These are phyloP conservation scores for Cromileptes altivelis DNA, from an alignment of 2,113 vertebrate species.

Conservation along the genomic window DNA sequence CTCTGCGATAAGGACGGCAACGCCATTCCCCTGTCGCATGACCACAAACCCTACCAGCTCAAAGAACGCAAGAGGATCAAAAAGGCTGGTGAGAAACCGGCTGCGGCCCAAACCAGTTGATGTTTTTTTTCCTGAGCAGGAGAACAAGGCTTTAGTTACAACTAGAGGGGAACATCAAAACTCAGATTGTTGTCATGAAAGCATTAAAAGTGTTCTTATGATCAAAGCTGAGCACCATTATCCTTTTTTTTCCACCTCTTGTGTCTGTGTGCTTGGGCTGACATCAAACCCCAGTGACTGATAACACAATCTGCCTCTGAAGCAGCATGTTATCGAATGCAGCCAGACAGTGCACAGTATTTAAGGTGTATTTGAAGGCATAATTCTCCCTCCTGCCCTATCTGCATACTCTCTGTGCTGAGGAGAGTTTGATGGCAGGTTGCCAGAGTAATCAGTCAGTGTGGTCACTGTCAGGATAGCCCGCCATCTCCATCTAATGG, in stretches of 20 bases:
- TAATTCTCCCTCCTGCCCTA: constrained; percentile 39
- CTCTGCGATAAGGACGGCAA: constrained; percentile 97
- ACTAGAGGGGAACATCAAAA: constrained; percentile 30
- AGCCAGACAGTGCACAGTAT: constrained; percentile 50
- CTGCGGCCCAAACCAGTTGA: not conserved
- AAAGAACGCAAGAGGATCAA: constrained; percentile 99
- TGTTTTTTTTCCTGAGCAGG: not conserved
- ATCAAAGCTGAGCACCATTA: constrained; percentile 51
- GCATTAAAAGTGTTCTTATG: constrained; percentile 34
- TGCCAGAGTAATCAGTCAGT: constrained; percentile 40
- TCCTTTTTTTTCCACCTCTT: constrained; percentile 19
- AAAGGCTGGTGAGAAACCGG: constrained; percentile 89
- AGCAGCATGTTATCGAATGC: constrained; percentile 53
- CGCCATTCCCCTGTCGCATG: constrained; percentile 94
- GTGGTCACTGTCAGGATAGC: constrained; percentile 22
- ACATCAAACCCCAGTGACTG: constrained; percentile 53
- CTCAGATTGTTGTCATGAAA: constrained; percentile 50
- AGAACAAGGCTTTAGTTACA: constrained; percentile 29
- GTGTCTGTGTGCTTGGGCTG: constrained; percentile 31
- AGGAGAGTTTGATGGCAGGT: constrained; percentile 46
- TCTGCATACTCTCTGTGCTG: constrained; percentile 48
- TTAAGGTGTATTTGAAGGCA: constrained; percentile 61
- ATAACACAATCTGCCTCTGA: constrained; percentile 50
- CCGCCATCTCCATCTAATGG: constrained; percentile 70
- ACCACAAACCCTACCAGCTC: constrained; percentile 98